A percentile compares a stretch with the other conserved stretches of the same genome.
Evolutionary conservation across 2,113 vertebrate species (phyloP).

Genomic region (Leuciscus idus): DNA sequence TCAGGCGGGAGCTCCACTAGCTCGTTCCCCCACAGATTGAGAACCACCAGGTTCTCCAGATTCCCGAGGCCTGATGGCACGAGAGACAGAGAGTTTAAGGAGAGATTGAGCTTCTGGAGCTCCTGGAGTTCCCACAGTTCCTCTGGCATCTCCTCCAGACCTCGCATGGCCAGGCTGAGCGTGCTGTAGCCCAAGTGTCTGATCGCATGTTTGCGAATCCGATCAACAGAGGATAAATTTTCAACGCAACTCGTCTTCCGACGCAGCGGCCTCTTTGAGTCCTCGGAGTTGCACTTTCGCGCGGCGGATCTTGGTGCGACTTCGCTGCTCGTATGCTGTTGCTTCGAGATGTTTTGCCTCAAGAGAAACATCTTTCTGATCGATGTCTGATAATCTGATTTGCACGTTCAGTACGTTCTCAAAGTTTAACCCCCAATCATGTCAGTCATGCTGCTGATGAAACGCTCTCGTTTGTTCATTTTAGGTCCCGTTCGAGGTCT

Average conservation of each 20-base stretch:
- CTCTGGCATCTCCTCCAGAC: slow-evolving; percentile 80
- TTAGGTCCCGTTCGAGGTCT: not conserved
- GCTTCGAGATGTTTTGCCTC: slow-evolving; percentile 49
- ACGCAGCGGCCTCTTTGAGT: slow-evolving; percentile 62
- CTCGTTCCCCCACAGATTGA: slow-evolving; percentile 88
- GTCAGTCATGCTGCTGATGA: not conserved
- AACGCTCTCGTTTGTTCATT: not conserved
- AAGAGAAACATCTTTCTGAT: slow-evolving; percentile 44
- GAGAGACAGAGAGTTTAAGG: slow-evolving; percentile 81
- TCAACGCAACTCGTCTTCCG: slow-evolving; percentile 73
- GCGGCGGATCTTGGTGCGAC: slow-evolving; percentile 71
- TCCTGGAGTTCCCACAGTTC: slow-evolving; percentile 89
- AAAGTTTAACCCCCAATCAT: not conserved
- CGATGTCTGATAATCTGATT: too few relatives aligned
- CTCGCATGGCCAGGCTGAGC: slow-evolving; percentile 86
- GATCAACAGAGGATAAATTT: slow-evolving; percentile 70
- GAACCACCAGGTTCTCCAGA: slow-evolving; percentile 85
- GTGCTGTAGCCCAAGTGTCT: slow-evolving; percentile 80
- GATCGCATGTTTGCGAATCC: slow-evolving; percentile 68
- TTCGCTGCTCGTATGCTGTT: not conserved
- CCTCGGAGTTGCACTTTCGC: slow-evolving; percentile 67
- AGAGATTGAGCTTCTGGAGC: slow-evolving; percentile 92
- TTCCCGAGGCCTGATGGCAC: slow-evolving; percentile 81
- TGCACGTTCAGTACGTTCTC: not conserved
- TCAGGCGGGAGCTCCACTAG: slow-evolving; percentile 86